Conservation (phyloP, 2,888 invertebrate genomes). For the Apamea epomidion region DNA sequence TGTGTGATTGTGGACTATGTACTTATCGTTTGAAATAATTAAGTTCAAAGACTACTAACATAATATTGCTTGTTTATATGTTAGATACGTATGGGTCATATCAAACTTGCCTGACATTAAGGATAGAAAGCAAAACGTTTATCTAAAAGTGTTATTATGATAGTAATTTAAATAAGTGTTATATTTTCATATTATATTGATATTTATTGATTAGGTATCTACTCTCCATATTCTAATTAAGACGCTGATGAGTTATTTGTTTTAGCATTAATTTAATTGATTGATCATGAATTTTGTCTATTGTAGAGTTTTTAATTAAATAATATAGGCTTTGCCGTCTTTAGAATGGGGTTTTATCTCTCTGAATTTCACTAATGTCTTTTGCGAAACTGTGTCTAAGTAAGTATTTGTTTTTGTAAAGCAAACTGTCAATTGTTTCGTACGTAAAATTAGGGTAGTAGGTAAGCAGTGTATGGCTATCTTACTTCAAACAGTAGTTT, state of each 20-base stretch:
- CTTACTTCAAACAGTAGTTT: constrained; percentile 16
- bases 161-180: constrained; percentile 38
- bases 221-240: constrained; percentile 14
- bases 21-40: constrained; percentile 47
- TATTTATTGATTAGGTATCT: constrained; percentile 36
- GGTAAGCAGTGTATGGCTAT: neutral
- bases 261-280: constrained; percentile 8
- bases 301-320: neutral
- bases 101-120: constrained; percentile 63
- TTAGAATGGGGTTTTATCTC: neutral
- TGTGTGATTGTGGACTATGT: constrained; percentile 36
- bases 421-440: constrained; percentile 14
- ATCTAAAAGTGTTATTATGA: constrained; percentile 38
- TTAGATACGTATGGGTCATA: constrained; percentile 54
- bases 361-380: neutral
- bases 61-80: constrained; percentile 38
- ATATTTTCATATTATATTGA: constrained; percentile 48
- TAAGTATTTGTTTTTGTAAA: neutral
- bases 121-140: constrained; percentile 40
- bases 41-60: constrained; percentile 35
- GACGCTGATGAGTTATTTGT: constrained; percentile 23
- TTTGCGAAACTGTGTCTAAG: neutral
- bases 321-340: constrained; percentile 1
- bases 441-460: neutral
- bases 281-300: constrained; percentile 34